Percentiles rank a stretch among this genome's conserved stretches.
These are phyloP conservation scores for Pterocles gutturalis DNA, from an alignment of 2,113 vertebrate species.

Conservation along the genomic window DNA sequence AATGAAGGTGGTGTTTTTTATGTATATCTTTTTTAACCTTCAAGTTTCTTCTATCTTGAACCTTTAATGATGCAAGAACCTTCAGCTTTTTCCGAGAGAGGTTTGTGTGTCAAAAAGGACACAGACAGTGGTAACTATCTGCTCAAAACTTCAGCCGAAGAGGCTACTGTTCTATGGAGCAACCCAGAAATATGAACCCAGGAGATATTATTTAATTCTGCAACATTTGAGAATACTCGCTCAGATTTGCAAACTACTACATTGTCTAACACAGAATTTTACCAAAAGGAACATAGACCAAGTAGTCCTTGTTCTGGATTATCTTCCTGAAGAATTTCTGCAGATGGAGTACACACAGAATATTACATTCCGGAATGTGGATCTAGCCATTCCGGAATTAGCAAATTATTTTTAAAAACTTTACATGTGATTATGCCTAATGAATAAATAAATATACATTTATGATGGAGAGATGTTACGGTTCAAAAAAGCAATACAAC, in stretches of 20 bases:
- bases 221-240: neutral
- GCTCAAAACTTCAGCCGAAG: neutral
- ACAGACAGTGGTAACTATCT: neutral
- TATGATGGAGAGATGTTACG: neutral
- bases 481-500: constrained; percentile 42
- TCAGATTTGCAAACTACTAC: neutral
- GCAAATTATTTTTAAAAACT: constrained; percentile 17
- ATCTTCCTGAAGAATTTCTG: neutral
- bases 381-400: neutral
- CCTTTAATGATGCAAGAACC: neutral
- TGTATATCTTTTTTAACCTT: neutral
- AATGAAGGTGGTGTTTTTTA: accelerated
- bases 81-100: neutral
- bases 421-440: neutral
- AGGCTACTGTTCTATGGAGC: neutral
- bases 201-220: neutral
- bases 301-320: neutral
- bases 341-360: neutral
- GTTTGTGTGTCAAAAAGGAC: neutral
- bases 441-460: constrained; percentile 30
- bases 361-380: accelerated
- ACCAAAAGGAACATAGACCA: neutral
- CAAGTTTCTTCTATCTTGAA: neutral
- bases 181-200: neutral
- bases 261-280: neutral